These are phyloP conservation scores for Procambarus virginalis DNA, from an alignment of 1,140 invertebrate genomes.

Conservation along the genomic window DNA sequence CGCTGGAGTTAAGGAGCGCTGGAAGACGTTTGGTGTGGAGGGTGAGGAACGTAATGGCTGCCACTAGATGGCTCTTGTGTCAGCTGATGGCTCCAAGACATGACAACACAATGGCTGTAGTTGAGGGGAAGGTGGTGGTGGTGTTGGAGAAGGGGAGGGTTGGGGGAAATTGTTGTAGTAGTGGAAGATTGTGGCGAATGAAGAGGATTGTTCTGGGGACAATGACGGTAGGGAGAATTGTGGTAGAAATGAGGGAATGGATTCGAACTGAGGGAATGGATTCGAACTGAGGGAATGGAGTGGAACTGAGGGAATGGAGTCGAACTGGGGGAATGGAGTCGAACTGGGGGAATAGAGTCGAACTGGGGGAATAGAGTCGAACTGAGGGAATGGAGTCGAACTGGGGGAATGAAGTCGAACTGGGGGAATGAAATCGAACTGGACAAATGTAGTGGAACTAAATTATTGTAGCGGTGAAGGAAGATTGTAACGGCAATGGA, in stretches of 20 bases:
- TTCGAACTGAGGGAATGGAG: no score
- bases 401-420: neutral
- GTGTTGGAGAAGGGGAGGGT: no score
- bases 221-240: neutral
- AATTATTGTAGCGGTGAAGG: neutral
- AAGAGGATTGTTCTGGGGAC: neutral
- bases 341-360: neutral
- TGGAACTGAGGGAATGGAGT: no score
- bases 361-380: no score
- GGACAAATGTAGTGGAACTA: neutral
- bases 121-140: no score
- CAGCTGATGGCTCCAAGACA: neutral
- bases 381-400: no score
- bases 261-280: no score
- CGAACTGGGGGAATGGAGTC: neutral
- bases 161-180: no score
- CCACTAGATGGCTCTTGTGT: neutral
- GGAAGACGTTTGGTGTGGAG: neutral
- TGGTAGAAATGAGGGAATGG: no score
- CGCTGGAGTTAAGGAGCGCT: no score
- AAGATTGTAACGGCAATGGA: no score
- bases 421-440: neutral
- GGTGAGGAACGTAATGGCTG: neutral
- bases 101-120: neutral
- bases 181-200: no score